A percentile compares a stretch with the other conserved stretches of the same genome.
Evolutionary conservation across 30 jellyfish, hydroid and myxozoan species (phyloP).

Genomic region (Turritopsis dohrnii): DNA sequence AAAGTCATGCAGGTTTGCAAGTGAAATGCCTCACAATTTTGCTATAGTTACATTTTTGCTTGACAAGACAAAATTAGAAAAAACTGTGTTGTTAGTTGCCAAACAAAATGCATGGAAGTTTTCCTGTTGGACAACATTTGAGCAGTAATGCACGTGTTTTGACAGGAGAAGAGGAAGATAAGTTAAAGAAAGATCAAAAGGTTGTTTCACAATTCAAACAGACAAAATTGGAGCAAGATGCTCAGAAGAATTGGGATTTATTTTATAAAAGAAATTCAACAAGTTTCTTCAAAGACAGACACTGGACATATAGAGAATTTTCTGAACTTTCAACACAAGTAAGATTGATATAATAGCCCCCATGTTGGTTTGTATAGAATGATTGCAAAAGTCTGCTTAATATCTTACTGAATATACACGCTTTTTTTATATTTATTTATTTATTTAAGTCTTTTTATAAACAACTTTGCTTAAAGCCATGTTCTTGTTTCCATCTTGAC

Average conservation of each 20-base stretch:
- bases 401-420: too few species aligned
- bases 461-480: too few species aligned
- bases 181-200: slow-evolving; percentile 18
- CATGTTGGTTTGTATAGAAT: too few species aligned
- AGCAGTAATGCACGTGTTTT: not conserved
- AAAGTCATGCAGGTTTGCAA: too few species aligned
- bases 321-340: slow-evolving; percentile 49
- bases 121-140: slow-evolving; percentile 11
- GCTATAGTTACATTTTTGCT: not conserved
- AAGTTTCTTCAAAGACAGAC: slow-evolving; percentile 96
- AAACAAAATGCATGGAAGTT: not conserved
- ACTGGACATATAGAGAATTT: slow-evolving; percentile 93
- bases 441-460: too few species aligned
- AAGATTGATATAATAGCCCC: not conserved
- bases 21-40: not conserved
- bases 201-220: slow-evolving; percentile 62
- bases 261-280: slow-evolving; percentile 94
- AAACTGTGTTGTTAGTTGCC: not conserved
- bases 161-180: slow-evolving; percentile 25
- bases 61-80: not conserved
- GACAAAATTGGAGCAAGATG: slow-evolving; percentile 64
- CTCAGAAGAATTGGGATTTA: slow-evolving; percentile 94
- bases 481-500: too few species aligned
- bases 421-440: too few species aligned
- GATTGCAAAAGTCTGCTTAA: too few species aligned